Evolutionary conservation across 2,797 vertebrate genomes (phyloP), one percentile per base, ranked within the genome.

Genomic region (Schizopygopsis pylzovi): DNA sequence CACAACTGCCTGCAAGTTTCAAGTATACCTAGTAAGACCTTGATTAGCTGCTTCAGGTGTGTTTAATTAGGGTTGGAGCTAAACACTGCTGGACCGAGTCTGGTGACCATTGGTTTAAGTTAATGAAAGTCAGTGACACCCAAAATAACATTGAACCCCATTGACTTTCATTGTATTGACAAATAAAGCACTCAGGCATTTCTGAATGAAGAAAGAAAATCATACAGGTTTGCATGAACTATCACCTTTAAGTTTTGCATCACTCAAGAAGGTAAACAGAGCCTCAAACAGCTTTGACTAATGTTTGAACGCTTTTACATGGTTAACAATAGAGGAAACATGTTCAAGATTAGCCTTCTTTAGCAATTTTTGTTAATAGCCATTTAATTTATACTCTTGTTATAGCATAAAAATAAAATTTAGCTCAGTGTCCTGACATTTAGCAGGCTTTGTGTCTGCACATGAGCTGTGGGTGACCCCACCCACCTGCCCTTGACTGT

Each of bases 401-500:
- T 20, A 59, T 6, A 41, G 33, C 73, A 47, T 61, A 82, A 28
- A 73, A 76, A 80, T 65, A 33, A 33, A 37, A 65, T 13, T 22
- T 67, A 22, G 73, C n/a, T 22, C 16, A 4, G 16, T 61, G 68
- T 61, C 0, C 6, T 41, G 22, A 67, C 37, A 33, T 78, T 33
- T 88, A 63, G 85, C 86, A 85, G 75, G 8, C 75, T 63, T 75
- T 4, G 7, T 80, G 82, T 86, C 67, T 80, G 81, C 85, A 56
- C 25, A 45, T 65, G 25, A 88, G 89, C 87, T 80, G 81, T 6
- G 56, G 73, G 70, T 90, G 89, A 91, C 86, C 89, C 75, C 80
- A 82, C 86, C 83, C 90, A 91, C 91, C 91, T 92, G 90, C 87
- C 81, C 83, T 43, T 88, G 70, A 37, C 15, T 39, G 63, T 77